These are phyloP conservation scores for Epizoanthus rinbou DNA, from an alignment of 92 coral and sea anemone genomes.

Conservation along the genomic window DNA sequence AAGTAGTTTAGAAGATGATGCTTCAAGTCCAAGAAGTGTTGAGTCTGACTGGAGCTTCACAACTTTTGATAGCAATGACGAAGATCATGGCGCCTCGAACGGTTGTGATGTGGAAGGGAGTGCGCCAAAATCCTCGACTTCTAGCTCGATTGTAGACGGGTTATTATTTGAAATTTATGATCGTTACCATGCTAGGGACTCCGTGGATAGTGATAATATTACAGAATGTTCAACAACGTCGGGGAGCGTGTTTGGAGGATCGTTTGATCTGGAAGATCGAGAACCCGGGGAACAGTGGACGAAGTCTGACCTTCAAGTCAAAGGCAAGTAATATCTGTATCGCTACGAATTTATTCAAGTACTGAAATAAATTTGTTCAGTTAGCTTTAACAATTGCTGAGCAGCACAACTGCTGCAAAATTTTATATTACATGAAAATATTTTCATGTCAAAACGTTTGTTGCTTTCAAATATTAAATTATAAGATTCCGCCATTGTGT, in stretches of 20 bases:
- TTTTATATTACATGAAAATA: no score
- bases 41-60: conserved; percentile 97
- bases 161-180: conserved; percentile 93
- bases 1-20: conserved; percentile 79
- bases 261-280: conserved; percentile 98
- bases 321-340: conserved; percentile 60
- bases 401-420: no score
- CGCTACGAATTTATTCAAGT: no score
- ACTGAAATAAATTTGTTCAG: no score
- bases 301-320: conserved; percentile 73
- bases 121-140: conserved; percentile 62
- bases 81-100: conserved; percentile 55
- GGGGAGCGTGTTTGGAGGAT: conserved; percentile 91
- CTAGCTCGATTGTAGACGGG: conserved; percentile 93
- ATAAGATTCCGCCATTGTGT: background rate
- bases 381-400: no score
- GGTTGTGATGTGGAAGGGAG: conserved; percentile 57
- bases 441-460: no score
- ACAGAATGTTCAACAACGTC: conserved; percentile 98
- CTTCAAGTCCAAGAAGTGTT: conserved; percentile 90
- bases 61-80: conserved; percentile 72
- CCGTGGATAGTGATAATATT: conserved; percentile 97
- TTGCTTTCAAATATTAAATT: no score
- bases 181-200: conserved; percentile 92
- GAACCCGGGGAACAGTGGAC: conserved; percentile 89